Evolutionary conservation across 2,888 invertebrate species (phyloP).

Genomic region (Prosopocoilus inquinatus): DNA sequence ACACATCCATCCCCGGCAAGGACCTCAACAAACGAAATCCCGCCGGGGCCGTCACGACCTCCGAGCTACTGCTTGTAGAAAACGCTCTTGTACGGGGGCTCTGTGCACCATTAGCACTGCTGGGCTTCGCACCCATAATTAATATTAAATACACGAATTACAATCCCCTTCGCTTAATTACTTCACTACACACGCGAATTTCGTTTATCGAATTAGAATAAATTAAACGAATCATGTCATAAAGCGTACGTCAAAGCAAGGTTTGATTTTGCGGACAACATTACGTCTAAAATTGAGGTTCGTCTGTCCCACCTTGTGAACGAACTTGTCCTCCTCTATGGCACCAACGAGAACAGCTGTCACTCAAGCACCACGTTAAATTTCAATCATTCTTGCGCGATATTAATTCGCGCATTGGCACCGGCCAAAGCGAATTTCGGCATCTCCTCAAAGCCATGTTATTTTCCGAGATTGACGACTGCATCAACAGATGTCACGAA

Average conservation of each 20-base stretch:
- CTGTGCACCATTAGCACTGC: slow-evolving; percentile 74
- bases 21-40: slow-evolving; percentile 69
- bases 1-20: slow-evolving; percentile 69
- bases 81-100: slow-evolving; percentile 72
- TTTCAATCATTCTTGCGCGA: slow-evolving; percentile 25
- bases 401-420: slow-evolving; percentile 25
- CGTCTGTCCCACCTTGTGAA: not conserved
- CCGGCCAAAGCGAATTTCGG: slow-evolving; percentile 29
- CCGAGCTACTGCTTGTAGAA: slow-evolving; percentile 69
- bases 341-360: slow-evolving; percentile 17
- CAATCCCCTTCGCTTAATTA: no score
- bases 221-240: slow-evolving; percentile 1
- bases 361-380: slow-evolving; percentile 8
- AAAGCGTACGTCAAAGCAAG: slow-evolving; percentile 46
- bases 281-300: slow-evolving; percentile 44
- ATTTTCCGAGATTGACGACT: slow-evolving; percentile 26
- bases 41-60: slow-evolving; percentile 61
- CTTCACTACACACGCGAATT: not conserved
- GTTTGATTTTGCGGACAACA: slow-evolving; percentile 54
- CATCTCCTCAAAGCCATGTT: slow-evolving; percentile 28
- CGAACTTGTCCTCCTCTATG: slow-evolving; percentile 3
- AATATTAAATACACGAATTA: slow-evolving; percentile 21
- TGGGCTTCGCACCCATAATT: slow-evolving; percentile 80
- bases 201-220: not conserved
- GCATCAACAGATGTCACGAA: slow-evolving; percentile 33